Conservation (phyloP, 2,888 invertebrate species). For the Mesorhabditis belari region DNA sequence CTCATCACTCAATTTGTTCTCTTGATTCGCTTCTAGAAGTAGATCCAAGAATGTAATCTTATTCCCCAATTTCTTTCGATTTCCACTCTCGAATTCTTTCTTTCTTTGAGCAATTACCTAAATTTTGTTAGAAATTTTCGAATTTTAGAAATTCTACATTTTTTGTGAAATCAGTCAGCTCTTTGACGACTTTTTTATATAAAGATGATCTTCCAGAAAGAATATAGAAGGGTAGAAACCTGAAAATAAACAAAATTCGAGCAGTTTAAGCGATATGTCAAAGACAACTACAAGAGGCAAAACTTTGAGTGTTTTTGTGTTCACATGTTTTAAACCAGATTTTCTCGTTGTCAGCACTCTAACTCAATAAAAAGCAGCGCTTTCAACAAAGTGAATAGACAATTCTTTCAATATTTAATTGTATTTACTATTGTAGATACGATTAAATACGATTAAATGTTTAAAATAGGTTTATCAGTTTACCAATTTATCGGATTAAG, state of each 20-base stretch:
- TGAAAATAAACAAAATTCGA: too few species aligned
- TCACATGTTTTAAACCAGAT: too few species aligned
- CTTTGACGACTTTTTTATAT: neutral
- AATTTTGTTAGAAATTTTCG: neutral
- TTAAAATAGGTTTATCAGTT: too few species aligned
- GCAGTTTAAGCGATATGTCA: too few species aligned
- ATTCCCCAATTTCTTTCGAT: neutral
- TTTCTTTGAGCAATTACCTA: neutral
- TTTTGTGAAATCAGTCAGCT: neutral
- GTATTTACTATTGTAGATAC: too few species aligned
- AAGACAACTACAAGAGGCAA: too few species aligned
- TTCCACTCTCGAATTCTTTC: neutral
- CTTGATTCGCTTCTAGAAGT: slow-evolving; percentile 52
- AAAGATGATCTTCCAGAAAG: neutral
- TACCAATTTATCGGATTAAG: neutral
- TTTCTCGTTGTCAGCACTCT: too few species aligned
- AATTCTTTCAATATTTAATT: too few species aligned
- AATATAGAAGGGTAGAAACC: neutral
- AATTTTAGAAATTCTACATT: neutral
- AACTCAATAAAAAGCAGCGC: too few species aligned
- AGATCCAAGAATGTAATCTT: slow-evolving; percentile 56
- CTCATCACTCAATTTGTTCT: slow-evolving; percentile 44
- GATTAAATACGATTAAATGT: too few species aligned
- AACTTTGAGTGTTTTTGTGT: too few species aligned
- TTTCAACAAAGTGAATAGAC: too few species aligned